These are phyloP conservation scores for Agrotis segetum DNA, from an alignment of 2,888 invertebrate genomes.

Conservation along the genomic window DNA sequence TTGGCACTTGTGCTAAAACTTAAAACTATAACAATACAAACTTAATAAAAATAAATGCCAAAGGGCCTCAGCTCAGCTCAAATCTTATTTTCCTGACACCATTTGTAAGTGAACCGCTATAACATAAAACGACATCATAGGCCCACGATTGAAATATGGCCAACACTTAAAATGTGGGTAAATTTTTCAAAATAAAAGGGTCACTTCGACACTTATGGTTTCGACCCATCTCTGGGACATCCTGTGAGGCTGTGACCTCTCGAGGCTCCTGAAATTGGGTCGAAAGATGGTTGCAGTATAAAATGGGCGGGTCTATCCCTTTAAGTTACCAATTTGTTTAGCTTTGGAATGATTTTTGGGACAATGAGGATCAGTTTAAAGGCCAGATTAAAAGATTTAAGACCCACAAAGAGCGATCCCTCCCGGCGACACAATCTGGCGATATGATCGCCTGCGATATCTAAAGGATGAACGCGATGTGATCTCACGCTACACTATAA, in stretches of 20 bases:
- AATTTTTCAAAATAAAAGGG: constrained; percentile 53
- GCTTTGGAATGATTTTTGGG: too few relatives aligned
- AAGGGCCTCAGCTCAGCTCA: too few relatives aligned
- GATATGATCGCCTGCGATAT: too few relatives aligned
- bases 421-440: too few relatives aligned
- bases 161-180: constrained; percentile 35
- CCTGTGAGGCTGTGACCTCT: constrained; percentile 20
- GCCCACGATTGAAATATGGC: constrained; percentile 29
- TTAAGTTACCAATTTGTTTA: constrained; percentile 24
- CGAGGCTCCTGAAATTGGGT: constrained; percentile 30
- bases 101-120: constrained; percentile 9
- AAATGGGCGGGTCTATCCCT: constrained; percentile 18
- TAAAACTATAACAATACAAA: too few relatives aligned
- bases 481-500: too few relatives aligned
- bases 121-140: constrained; percentile 21
- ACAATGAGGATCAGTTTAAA: too few relatives aligned
- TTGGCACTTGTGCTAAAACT: too few relatives aligned
- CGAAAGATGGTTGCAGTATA: constrained; percentile 19
- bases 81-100: background rate
- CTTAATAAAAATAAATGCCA: too few relatives aligned
- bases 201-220: constrained; percentile 36
- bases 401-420: too few relatives aligned
- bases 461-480: too few relatives aligned
- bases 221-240: constrained; percentile 19
- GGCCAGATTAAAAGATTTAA: too few relatives aligned